phyloP scores from a whole-genome alignment of 2,888 invertebrate genomes.

The Caenorhabditis afra region DNA sequence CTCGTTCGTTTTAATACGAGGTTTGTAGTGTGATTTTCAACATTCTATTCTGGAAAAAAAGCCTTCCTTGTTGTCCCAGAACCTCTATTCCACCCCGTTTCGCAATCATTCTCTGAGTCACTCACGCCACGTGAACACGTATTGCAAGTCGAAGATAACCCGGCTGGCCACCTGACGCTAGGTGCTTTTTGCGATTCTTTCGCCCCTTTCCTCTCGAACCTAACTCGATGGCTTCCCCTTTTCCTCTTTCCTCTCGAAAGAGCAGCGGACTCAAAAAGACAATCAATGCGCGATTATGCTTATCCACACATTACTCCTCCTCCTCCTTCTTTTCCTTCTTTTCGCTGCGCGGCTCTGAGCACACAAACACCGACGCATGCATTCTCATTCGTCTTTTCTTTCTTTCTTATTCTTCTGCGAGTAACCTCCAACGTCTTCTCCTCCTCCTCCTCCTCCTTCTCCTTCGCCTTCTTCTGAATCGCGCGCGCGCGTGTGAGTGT shows the following conservation, averaged over 20 bases:
- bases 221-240: neutral
- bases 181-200: slow-evolving; percentile 1
- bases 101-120: too few species aligned
- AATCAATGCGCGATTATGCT: slow-evolving; percentile 32
- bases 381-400: slow-evolving; percentile 10
- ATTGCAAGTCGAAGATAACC: too few species aligned
- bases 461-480: neutral
- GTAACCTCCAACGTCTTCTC: slow-evolving; percentile 15
- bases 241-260: neutral
- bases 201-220: neutral
- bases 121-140: too few species aligned
- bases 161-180: slow-evolving; percentile 2
- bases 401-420: slow-evolving; percentile 9
- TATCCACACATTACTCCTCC: slow-evolving; percentile 28
- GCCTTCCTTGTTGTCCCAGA: too few species aligned
- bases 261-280: slow-evolving; percentile 1
- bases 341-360: neutral
- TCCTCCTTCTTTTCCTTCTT: neutral
- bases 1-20: too few species aligned
- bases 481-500: neutral
- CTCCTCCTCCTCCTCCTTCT: slow-evolving; percentile 5
- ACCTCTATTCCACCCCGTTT: too few species aligned
- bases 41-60: too few species aligned
- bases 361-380: slow-evolving; percentile 9
- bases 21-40: too few species aligned